phyloP scores from a whole-genome alignment of 2,888 invertebrate species.

The Oasisia sp. region DNA sequence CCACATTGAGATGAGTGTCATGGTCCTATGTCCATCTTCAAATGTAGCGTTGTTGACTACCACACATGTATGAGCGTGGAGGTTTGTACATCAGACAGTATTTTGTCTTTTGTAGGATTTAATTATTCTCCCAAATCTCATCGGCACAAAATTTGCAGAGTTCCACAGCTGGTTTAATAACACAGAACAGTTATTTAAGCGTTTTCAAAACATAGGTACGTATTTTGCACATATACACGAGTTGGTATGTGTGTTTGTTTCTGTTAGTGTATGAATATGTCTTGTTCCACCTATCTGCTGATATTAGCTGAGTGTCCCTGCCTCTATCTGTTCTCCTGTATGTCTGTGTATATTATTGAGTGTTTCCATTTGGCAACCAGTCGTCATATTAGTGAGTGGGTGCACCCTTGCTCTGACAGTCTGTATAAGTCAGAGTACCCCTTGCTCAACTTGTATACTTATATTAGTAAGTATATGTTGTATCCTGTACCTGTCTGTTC shows the following conservation, averaged over 20 bases:
- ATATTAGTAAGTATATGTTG: too few relatives aligned
- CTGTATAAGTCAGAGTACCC: too few relatives aligned
- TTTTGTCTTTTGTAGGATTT: constrained; percentile 75
- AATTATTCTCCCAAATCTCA: constrained; percentile 86
- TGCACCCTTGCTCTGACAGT: too few relatives aligned
- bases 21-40: background rate
- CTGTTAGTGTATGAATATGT: background rate
- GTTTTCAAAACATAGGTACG: constrained; percentile 79
- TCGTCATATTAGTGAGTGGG: too few relatives aligned
- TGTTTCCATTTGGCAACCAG: too few relatives aligned
- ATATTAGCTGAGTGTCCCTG: too few relatives aligned
- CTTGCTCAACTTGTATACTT: too few relatives aligned
- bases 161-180: constrained; percentile 85
- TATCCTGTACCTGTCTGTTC: too few relatives aligned
- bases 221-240: background rate
- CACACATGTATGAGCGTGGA: background rate
- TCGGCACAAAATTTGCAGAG: constrained; percentile 86
- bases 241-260: background rate
- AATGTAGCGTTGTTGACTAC: background rate
- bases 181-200: constrained; percentile 80
- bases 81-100: background rate
- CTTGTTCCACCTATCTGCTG: background rate
- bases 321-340: too few relatives aligned
- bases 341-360: too few relatives aligned
- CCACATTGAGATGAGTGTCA: background rate